Percentiles rank a stretch among this genome's conserved stretches.
phyloP scores from a whole-genome alignment of 2,888 invertebrate genomes.

The Poecilus cupreus region DNA sequence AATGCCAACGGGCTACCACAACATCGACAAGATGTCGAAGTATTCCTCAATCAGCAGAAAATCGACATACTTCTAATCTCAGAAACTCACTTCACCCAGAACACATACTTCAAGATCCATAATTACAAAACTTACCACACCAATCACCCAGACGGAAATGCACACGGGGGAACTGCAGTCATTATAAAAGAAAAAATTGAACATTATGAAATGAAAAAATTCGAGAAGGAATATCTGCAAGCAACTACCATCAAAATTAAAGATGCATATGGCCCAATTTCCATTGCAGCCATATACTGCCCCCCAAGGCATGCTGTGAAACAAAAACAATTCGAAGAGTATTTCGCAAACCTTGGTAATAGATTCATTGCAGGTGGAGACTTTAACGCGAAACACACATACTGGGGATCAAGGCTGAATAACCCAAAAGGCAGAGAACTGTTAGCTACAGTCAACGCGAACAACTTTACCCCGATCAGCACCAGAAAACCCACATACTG shows the following conservation, averaged over 20 bases:
- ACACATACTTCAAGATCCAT: constrained; percentile 60
- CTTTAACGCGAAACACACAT: constrained; percentile 62
- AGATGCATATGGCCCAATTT: constrained; percentile 49
- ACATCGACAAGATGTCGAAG: constrained; percentile 42
- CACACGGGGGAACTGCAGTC: constrained; percentile 60
- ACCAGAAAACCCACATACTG: constrained; percentile 64
- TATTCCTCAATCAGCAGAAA: constrained; percentile 51
- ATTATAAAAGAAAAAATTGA: constrained; percentile 61
- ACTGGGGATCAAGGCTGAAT: constrained; percentile 62
- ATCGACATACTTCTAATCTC: no score
- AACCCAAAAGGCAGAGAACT: constrained; percentile 60
- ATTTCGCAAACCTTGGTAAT: constrained; percentile 59
- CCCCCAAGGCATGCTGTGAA: constrained; percentile 63
- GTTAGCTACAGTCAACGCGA: neutral
- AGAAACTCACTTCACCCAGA: constrained; percentile 60
- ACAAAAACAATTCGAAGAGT: constrained; percentile 60
- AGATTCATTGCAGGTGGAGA: constrained; percentile 63
- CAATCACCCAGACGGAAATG: constrained; percentile 61
- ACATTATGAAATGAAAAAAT: constrained; percentile 58
- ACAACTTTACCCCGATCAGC: constrained; percentile 53
- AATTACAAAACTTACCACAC: constrained; percentile 60
- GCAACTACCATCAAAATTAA: constrained; percentile 61
- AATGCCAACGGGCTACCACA: constrained; percentile 49
- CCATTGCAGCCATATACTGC: constrained; percentile 62
- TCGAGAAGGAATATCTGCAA: constrained; percentile 56